Conservation (phyloP, 2,113 vertebrate species). For the Arothron firmamentum region DNA sequence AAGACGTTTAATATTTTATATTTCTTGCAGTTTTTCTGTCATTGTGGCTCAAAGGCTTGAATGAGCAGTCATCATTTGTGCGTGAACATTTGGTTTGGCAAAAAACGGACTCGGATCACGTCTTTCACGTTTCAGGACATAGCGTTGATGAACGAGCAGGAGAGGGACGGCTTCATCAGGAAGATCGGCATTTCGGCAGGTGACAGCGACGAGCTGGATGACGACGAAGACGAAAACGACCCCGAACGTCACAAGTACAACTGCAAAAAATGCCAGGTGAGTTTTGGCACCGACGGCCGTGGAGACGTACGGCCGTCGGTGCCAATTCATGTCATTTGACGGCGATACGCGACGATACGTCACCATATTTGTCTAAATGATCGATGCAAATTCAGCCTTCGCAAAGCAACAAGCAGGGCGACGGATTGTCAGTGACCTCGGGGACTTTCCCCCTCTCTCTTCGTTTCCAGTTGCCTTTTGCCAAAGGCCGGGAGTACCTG, state of each 20-base stretch:
- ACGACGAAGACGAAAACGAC: constrained; percentile 79
- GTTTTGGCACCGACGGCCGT: not conserved
- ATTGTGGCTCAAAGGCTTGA: too few relatives aligned
- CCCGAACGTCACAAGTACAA: constrained; percentile 94
- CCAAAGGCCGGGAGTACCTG: constrained; percentile 91
- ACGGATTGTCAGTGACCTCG: not conserved
- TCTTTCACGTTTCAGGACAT: constrained; percentile 81
- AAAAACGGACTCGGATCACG: not conserved
- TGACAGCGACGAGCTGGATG: constrained; percentile 87
- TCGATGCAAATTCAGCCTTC: too few relatives aligned
- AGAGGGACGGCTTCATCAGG: constrained; percentile 91
- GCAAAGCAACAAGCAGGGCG: too few relatives aligned
- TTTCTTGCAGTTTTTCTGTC: too few relatives aligned
- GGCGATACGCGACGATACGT: too few relatives aligned
- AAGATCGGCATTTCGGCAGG: constrained; percentile 95
- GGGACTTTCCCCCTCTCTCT: not conserved
- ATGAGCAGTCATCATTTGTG: too few relatives aligned
- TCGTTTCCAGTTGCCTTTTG: constrained; percentile 85
- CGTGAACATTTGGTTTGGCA: not conserved
- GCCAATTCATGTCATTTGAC: too few relatives aligned
- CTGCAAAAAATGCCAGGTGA: constrained; percentile 97
- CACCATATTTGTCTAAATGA: too few relatives aligned
- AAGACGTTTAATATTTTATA: too few relatives aligned
- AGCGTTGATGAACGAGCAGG: constrained; percentile 95
- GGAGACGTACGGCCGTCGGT: too few relatives aligned